Percentiles rank a stretch among this genome's conserved stretches.
Evolutionary conservation across 2,113 vertebrate species (phyloP).

Genomic region (Brevimyrus niger): DNA sequence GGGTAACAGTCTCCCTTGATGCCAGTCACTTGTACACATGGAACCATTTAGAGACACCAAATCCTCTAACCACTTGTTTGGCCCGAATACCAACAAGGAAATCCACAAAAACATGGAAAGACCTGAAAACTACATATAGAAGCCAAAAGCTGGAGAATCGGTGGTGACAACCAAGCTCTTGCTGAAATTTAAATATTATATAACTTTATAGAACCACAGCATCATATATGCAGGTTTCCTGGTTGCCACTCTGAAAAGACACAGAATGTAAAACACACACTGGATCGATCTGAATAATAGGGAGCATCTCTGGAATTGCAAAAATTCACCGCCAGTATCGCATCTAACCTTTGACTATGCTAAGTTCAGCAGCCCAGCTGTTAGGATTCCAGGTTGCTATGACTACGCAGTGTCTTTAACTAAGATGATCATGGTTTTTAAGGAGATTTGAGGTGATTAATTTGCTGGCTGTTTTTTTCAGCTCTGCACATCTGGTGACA

Average conservation of each 20-base stretch:
- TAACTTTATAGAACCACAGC: background rate
- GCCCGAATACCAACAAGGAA: background rate
- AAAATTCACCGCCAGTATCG: background rate
- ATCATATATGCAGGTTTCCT: background rate
- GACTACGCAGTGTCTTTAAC: background rate
- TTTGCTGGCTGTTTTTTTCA: background rate
- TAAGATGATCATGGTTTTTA: background rate
- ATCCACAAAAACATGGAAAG: background rate
- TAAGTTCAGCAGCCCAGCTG: slow-evolving; percentile 1
- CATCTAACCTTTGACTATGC: background rate
- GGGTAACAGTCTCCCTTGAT: background rate
- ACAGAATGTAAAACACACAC: background rate
- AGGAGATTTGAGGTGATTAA: background rate
- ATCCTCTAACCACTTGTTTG: background rate
- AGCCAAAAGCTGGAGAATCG: background rate
- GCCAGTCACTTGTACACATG: background rate
- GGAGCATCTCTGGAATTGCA: background rate
- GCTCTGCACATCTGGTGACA: background rate
- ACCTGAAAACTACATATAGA: background rate
- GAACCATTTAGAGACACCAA: background rate
- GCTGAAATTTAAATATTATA: background rate
- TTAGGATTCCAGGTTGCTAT: background rate
- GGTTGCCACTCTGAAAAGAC: background rate
- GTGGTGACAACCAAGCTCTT: background rate
- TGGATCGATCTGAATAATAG: background rate